Conservation (phyloP, 2,113 vertebrate species). For the Myocastor coypus region DNA sequence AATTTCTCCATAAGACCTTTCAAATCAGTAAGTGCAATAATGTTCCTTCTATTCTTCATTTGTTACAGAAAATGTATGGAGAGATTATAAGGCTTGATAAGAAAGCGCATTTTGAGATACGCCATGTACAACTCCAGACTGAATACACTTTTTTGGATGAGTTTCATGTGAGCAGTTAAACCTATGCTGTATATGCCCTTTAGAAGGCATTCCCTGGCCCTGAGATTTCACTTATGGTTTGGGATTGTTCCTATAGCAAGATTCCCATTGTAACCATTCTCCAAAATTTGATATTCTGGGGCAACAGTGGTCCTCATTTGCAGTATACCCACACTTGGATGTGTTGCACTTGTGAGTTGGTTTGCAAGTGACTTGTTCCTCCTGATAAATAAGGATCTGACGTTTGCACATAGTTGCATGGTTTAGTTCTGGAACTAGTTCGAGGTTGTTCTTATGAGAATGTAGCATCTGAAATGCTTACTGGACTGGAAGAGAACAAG, state of each 20-base stretch:
- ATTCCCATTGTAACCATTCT: neutral
- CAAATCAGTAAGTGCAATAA: neutral
- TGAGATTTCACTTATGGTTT: slow-evolving; percentile 9
- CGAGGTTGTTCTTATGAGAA: slow-evolving; percentile 1
- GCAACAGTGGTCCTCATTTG: neutral
- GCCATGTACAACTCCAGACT: neutral
- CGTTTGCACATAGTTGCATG: neutral
- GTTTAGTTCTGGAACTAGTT: neutral
- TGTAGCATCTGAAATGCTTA: slow-evolving; percentile 23
- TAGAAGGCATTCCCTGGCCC: slow-evolving; percentile 26
- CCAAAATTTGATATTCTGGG: neutral
- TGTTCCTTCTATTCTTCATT: neutral
- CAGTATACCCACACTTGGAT: neutral
- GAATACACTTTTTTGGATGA: neutral
- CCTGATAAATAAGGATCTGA: neutral
- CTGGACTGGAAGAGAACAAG: neutral
- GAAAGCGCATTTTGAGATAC: neutral
- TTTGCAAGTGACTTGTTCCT: slow-evolving; percentile 25
- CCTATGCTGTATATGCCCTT: neutral
- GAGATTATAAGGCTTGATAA: neutral
- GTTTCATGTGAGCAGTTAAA: slow-evolving; percentile 17
- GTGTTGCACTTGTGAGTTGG: neutral
- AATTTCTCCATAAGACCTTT: slow-evolving; percentile 17
- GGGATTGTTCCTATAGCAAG: neutral
- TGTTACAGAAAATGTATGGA: neutral